Evolutionary conservation across 2,888 invertebrate species (phyloP), one percentile per base, ranked within the genome.

Genomic region (Microplitis manilae): DNA sequence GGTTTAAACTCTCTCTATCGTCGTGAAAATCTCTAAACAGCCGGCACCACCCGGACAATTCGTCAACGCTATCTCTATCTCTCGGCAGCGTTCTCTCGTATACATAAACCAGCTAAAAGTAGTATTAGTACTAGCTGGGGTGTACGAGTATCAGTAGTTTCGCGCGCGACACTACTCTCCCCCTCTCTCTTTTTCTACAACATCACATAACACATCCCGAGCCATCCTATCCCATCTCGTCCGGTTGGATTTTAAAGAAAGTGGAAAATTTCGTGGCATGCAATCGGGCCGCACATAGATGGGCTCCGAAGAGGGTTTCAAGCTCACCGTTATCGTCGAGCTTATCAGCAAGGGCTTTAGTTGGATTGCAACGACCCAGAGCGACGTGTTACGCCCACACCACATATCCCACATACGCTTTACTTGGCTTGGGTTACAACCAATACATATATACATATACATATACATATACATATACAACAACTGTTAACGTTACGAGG

Each of bases 291-390:
- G 69, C 61, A 60, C 73, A 71, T 50, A 77, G 68, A 68, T 76
- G 65, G 65, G 75, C 60, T 68, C n/a, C 61, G 60, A 9, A 17
- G 39, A 30, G 67, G 75, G 76, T 78, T 76, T 76, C 76, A 79
- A 82, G 83, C 81, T 61, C 77, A 82, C 79, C 79, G 80, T 87
- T 89, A 89, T 89, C 89, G 87, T 85, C 75, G 81, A 86, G 89
- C 88, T 89, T 89, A 89, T 88, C 89, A 87, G 87, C 85, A 85
- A 84, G 80, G 86, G 87, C 87, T 88, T 89, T 89, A 88, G 83
- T 85, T 81, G 88, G 88, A 88, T 89, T 86, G 85, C 82, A 50
- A 50, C 50, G 50, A 50, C 50, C 50, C 50, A 68, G 77, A 74
- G 76, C 72, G 60, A 40, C 62, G 64, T 50, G 50, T 50, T 50